Conservation (phyloP, 2,888 invertebrate species). For the Acanthopleura granulata region DNA sequence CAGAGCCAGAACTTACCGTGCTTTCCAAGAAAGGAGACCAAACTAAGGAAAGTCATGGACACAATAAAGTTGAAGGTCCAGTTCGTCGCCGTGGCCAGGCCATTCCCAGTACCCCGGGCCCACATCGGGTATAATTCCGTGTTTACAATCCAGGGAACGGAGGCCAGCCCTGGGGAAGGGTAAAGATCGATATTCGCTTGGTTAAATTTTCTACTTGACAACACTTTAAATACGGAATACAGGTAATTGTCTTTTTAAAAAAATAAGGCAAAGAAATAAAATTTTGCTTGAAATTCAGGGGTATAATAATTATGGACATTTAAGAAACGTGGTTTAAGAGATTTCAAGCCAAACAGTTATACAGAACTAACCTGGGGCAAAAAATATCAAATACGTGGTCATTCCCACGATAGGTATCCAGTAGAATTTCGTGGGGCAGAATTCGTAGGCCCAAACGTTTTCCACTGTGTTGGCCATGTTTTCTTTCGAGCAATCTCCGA, state of each 20-base stretch:
- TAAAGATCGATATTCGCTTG: too few relatives aligned
- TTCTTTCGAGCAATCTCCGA: not conserved
- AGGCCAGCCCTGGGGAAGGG: constrained; percentile 48
- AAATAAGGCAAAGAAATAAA: too few relatives aligned
- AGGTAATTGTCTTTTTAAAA: too few relatives aligned
- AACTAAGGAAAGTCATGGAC: constrained; percentile 66
- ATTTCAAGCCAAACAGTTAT: too few relatives aligned
- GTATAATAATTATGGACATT: too few relatives aligned
- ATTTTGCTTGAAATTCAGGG: too few relatives aligned
- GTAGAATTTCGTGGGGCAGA: constrained; percentile 68
- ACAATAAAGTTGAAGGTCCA: constrained; percentile 73
- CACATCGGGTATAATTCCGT: constrained; percentile 73
- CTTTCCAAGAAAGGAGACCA: not conserved
- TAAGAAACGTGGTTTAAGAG: too few relatives aligned
- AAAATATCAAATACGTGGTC: constrained; percentile 66
- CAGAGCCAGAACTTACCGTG: constrained; percentile 16
- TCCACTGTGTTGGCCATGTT: not conserved
- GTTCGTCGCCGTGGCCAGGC: constrained; percentile 70
- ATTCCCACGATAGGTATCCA: constrained; percentile 68
- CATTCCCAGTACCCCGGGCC: constrained; percentile 71
- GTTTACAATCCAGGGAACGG: constrained; percentile 74
- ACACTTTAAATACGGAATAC: too few relatives aligned
- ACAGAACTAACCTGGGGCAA: constrained; percentile 59
- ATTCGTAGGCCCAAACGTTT: constrained; percentile 65
- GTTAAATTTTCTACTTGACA: too few relatives aligned